phyloP scores from a whole-genome alignment of 2,888 invertebrate genomes.

The Atrina japonica region DNA sequence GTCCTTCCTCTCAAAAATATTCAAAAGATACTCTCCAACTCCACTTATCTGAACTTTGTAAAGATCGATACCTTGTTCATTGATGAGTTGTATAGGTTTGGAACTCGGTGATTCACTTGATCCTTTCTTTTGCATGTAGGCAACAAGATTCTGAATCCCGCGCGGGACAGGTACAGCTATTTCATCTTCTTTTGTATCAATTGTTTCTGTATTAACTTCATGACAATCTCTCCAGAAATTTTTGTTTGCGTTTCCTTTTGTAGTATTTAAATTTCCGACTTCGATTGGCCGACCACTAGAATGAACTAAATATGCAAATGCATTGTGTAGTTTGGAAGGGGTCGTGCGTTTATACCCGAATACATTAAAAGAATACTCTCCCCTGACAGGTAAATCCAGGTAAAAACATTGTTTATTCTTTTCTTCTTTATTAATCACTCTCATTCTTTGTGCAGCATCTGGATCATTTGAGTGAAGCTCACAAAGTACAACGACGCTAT shows the following conservation, averaged over 20 bases:
- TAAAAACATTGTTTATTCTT: slow-evolving; percentile 59
- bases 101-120: slow-evolving; percentile 53
- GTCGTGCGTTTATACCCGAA: slow-evolving; percentile 60
- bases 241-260: slow-evolving; percentile 32
- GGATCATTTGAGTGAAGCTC: slow-evolving; percentile 63
- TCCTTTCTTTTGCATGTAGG: slow-evolving; percentile 59
- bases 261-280: slow-evolving; percentile 30
- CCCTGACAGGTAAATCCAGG: slow-evolving; percentile 59
- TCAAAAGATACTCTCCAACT: slow-evolving; percentile 67
- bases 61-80: slow-evolving; percentile 53
- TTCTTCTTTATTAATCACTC: slow-evolving; percentile 44
- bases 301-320: slow-evolving; percentile 59
- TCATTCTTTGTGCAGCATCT: slow-evolving; percentile 48
- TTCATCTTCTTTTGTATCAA: slow-evolving; percentile 59
- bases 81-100: slow-evolving; percentile 48
- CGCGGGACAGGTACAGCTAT: slow-evolving; percentile 58
- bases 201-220: slow-evolving; percentile 49
- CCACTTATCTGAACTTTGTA: slow-evolving; percentile 60
- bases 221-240: slow-evolving; percentile 39
- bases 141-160: slow-evolving; percentile 50
- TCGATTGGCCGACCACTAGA: slow-evolving; percentile 53
- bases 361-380: slow-evolving; percentile 72
- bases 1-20: slow-evolving; percentile 56
- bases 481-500: slow-evolving; percentile 60
- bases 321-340: slow-evolving; percentile 51